Evolutionary conservation across 2,113 vertebrate genomes (phyloP).

Genomic region (Daubentonia madagascariensis): DNA sequence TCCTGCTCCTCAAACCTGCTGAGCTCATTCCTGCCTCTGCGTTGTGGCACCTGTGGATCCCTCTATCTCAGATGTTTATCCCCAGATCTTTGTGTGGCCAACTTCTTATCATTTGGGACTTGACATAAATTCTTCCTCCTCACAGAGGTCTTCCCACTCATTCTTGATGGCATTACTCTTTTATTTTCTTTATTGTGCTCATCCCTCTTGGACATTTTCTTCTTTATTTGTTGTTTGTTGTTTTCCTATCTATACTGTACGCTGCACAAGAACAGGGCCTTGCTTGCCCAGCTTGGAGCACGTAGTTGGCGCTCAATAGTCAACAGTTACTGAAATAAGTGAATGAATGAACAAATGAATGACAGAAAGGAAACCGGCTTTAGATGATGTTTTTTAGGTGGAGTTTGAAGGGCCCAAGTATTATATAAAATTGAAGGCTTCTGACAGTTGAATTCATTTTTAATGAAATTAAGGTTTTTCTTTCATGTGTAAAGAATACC

Average conservation of each 20-base stretch:
- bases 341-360: background rate
- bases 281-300: background rate
- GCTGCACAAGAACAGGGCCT: background rate
- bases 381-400: background rate
- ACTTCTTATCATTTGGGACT: background rate
- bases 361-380: background rate
- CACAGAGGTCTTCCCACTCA: background rate
- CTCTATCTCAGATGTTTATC: background rate
- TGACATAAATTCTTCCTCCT: background rate
- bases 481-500: conserved; percentile 52
- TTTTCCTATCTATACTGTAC: background rate
- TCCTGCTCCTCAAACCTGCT: background rate
- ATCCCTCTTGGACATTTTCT: background rate
- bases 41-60: background rate
- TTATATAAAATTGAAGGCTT: background rate
- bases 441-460: conserved; percentile 47
- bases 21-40: background rate
- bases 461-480: conserved; percentile 62
- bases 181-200: background rate
- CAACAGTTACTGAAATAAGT: background rate
- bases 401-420: background rate
- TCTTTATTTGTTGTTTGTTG: background rate
- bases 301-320: background rate
- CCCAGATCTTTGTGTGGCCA: background rate
- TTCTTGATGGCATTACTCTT: too few relatives aligned